phyloP scores from a whole-genome alignment of 2,113 vertebrate genomes.

The Salvelinus sp. region DNA sequence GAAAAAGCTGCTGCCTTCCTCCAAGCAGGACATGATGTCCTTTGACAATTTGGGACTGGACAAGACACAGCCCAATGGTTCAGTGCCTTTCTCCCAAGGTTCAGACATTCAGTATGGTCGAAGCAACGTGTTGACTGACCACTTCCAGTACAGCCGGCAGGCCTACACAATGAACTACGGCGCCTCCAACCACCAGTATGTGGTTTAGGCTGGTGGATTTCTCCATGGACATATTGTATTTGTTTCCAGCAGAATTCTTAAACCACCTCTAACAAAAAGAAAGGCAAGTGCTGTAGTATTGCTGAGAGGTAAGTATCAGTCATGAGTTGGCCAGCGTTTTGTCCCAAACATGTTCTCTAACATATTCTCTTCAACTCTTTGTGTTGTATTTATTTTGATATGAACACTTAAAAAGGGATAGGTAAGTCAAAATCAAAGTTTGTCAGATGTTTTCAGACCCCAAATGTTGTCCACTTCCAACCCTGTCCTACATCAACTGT shows the following conservation, averaged over 20 bases:
- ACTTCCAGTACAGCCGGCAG: conserved; percentile 86
- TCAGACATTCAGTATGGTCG: conserved; percentile 81
- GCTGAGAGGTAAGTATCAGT: conserved; percentile 21
- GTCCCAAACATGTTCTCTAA: conserved; percentile 28
- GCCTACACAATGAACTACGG: conserved; percentile 73
- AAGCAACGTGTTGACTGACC: conserved; percentile 71
- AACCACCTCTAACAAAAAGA: conserved; percentile 14
- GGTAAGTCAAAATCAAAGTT: neutral
- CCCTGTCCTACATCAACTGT: neutral
- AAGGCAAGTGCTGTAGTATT: conserved; percentile 46
- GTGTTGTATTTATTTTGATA: conserved; percentile 39
- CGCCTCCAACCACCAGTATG: conserved; percentile 80
- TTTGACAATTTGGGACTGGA: conserved; percentile 72
- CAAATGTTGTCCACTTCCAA: neutral
- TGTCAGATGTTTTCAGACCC: conserved; percentile 11
- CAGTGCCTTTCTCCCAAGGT: conserved; percentile 72
- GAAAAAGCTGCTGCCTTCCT: conserved; percentile 86
- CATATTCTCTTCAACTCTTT: conserved; percentile 23
- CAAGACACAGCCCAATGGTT: conserved; percentile 83
- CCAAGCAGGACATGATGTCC: conserved; percentile 77
- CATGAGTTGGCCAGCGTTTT: conserved; percentile 22
- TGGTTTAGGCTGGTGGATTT: conserved; percentile 78
- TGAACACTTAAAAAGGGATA: neutral
- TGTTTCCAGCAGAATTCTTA: conserved; percentile 22
- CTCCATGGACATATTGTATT: conserved; percentile 47